Base-by-base conservation (phyloP, 1,140 invertebrate genomes). In the Drosophila lacertosa region DNA sequence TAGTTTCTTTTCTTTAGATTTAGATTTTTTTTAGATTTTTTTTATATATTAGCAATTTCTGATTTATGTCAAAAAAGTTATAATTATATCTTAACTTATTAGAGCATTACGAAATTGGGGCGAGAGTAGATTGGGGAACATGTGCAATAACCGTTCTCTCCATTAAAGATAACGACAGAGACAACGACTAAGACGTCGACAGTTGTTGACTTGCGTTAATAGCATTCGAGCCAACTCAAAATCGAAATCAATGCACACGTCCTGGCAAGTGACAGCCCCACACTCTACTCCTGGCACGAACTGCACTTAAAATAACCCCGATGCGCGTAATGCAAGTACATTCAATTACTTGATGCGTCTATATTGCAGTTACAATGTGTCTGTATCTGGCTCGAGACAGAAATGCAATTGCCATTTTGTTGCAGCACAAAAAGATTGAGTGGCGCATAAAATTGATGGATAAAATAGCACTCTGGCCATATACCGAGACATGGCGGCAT, bases 261-360 rank as follows among this genome's bases (percentile, higher is more conserved):
- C 40, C 58, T n/a, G 29, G 16, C 13, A 35, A 37, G 26, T 26
- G 33, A 9, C 48, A 7, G 7, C 0, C 26, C 7, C 7, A 7
- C 26, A 40, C 16, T 26, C 6, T 33, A n/a, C 11, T 4, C 22
- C 20, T 3, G 13, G 10, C 53, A 11, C 16, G 13, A 57, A 13
- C 9, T 45, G 29, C 50, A 13, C 26, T 64, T 29, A 13, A 16
- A 20, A 42, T 15, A 54, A 57, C 51, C 40, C 35, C 18, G 7
- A n/a, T 60, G 57, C 50, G 74, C 74, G 62, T 57, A 55, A 58
- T 58, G 60, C 74, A 72, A 81, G 69, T 77, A 74, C 82, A 86
- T 82, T 88, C 74, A 86, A 86, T 86, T 86, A 86, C 82, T 78
- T 82, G 74, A 88, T 88, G 82, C 68, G 66, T 82, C 69, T 88